phyloP scores from a whole-genome alignment of 2,797 vertebrate species.

The Knipowitschia caucasica region DNA sequence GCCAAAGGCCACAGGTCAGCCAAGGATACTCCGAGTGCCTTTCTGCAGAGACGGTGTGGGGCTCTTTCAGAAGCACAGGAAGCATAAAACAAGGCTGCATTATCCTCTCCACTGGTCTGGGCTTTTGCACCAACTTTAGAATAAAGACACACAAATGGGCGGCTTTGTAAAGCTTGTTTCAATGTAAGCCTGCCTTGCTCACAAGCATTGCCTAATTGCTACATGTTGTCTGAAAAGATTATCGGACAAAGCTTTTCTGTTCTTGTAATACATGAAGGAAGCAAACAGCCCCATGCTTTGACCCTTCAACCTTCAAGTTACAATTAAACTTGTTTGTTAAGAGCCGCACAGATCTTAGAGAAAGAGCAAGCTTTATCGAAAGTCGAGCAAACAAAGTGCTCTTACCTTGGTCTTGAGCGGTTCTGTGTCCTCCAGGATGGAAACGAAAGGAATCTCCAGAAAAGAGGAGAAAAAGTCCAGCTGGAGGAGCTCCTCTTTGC shows the following conservation, averaged over 20 bases:
- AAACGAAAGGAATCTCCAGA: slow-evolving; percentile 89
- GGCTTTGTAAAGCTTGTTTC: not conserved
- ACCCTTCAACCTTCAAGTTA: too few relatives aligned
- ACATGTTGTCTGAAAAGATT: too few relatives aligned
- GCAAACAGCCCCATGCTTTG: too few relatives aligned
- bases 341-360: not conserved
- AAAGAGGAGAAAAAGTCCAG: slow-evolving; percentile 88
- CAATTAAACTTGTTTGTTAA: not conserved
- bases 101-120: not conserved
- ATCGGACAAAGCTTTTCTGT: too few relatives aligned
- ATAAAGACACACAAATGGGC: not conserved
- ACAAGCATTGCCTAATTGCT: too few relatives aligned
- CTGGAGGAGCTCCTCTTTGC: slow-evolving; percentile 85
- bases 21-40: slow-evolving; percentile 12
- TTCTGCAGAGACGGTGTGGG: slow-evolving; percentile 20
- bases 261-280: too few relatives aligned
- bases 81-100: slow-evolving; percentile 6
- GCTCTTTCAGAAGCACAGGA: slow-evolving; percentile 6
- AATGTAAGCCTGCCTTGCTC: too few relatives aligned
- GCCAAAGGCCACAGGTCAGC: slow-evolving; percentile 30
- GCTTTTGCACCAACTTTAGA: slow-evolving; percentile 5
- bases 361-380: not conserved
- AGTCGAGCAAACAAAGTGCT: not conserved
- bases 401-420: slow-evolving; percentile 84
- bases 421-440: slow-evolving; percentile 82